Base-by-base conservation (phyloP, 1,140 invertebrate species). In the Cydia splendana region DNA sequence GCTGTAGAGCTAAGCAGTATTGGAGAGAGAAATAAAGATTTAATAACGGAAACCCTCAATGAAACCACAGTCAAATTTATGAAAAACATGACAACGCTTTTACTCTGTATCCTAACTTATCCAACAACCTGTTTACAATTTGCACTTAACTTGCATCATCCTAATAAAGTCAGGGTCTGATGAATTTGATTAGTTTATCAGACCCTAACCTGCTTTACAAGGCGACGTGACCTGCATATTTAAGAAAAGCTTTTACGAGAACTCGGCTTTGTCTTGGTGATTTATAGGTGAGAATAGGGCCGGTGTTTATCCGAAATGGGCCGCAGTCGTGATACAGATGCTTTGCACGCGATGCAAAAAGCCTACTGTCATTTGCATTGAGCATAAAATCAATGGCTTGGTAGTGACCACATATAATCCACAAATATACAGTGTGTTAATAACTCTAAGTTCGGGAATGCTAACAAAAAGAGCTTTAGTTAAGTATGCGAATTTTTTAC, bases 121-220 rank as follows among this genome's bases (percentile, higher is more conserved):
- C 20, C 20, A 24, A 4, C 20, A 62, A 57, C 6, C 53, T 78
- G 62, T 79, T 79, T 79, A 79, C 78, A 6, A 51, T 73, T 71
- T 75, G 76, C 67, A 51, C 71, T 79, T 71, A 73, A 76, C 69
- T 62, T 73, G 73, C 73, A 74, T 71, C 34, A 71, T 38, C 34
- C 30, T 18, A 42, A 18, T 45, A 71, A 71, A 71, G 6, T 71
- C 65, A 48, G 65, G 77, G 79, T 77, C 74, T 81, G 83, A 85
- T 85, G 82, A 85, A 85, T 85, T 83, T 83, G 81, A 85, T 85
- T 85, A 81, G 82, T 79, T 82, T 82, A 85, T 83, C 80, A 85
- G 79, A 77, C 81, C 80, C 81, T 82, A 81, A 82, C 79, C 79
- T 82, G 81, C 80, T 81, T 80, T 78, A 75, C 79, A 77, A 77